Evolutionary conservation across 2,113 vertebrate genomes (phyloP).

Genomic region (Coryphaenoides rupestris): DNA sequence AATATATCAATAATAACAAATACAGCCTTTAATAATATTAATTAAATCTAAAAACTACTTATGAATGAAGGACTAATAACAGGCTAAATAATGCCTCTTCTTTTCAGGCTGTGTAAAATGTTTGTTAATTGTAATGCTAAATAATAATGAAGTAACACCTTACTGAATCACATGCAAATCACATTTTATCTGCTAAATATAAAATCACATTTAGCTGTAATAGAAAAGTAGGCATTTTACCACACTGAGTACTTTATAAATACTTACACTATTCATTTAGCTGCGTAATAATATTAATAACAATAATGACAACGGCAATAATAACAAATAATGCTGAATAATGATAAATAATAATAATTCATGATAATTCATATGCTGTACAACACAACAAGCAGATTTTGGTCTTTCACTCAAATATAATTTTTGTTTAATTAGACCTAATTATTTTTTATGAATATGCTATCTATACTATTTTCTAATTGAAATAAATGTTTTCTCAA

Average conservation of each 20-base stretch:
- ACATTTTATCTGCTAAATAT: background rate
- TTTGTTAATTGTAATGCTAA: background rate
- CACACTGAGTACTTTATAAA: background rate
- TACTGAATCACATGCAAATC: background rate
- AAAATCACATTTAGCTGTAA: background rate
- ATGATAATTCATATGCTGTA: background rate
- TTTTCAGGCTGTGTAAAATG: background rate
- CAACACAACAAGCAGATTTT: background rate
- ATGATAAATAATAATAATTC: too few relatives aligned
- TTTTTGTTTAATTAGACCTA: too few relatives aligned
- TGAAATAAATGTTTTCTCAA: too few relatives aligned
- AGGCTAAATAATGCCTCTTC: background rate
- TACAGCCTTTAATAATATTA: background rate
- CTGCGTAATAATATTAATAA: slow-evolving; percentile 10
- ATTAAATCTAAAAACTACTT: background rate
- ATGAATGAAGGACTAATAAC: background rate
- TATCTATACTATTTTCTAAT: too few relatives aligned
- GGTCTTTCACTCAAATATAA: too few relatives aligned
- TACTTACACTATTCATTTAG: background rate
- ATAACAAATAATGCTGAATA: background rate
- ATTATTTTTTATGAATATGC: too few relatives aligned
- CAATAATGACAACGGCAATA: background rate
- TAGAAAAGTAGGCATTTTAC: background rate
- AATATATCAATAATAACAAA: background rate
- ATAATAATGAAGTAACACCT: background rate